phyloP scores from a whole-genome alignment of 2,797 vertebrate species.

The Cryptoblepharus egeriae region DNA sequence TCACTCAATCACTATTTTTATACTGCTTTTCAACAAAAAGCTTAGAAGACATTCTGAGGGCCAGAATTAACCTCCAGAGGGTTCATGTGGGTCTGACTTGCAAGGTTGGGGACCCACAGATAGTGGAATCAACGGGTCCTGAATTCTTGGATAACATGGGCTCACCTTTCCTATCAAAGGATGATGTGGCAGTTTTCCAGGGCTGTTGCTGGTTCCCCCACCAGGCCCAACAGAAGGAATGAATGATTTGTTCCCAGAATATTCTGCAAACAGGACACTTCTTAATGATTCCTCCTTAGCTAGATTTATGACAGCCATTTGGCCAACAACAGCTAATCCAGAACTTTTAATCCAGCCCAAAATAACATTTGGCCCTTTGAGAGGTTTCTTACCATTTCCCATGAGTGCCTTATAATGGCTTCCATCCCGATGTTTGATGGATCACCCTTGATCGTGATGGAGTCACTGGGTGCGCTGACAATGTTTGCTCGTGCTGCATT shows the following conservation, averaged over 20 bases:
- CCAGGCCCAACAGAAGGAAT: not conserved
- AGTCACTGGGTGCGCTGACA: slow-evolving; percentile 20
- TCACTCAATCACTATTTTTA: too few relatives aligned
- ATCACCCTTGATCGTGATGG: slow-evolving; percentile 43
- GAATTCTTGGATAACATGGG: too few relatives aligned
- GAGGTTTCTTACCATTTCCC: slow-evolving; percentile 39
- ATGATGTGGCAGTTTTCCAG: not conserved
- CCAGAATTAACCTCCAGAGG: too few relatives aligned
- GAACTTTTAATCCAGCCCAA: slow-evolving; percentile 44
- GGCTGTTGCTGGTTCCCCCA: not conserved
- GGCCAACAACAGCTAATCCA: slow-evolving; percentile 40
- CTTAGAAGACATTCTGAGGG: too few relatives aligned
- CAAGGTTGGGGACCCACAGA: too few relatives aligned
- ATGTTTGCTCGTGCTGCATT: slow-evolving; percentile 34
- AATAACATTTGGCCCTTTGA: slow-evolving; percentile 31
- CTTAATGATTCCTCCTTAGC: slow-evolving; percentile 6
- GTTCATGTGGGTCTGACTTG: too few relatives aligned
- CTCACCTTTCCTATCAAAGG: too few relatives aligned
- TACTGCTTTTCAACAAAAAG: too few relatives aligned
- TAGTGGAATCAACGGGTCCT: too few relatives aligned
- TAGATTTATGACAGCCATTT: slow-evolving; percentile 47
- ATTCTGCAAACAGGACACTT: not conserved
- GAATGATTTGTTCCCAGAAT: not conserved
- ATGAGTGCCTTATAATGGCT: slow-evolving; percentile 16
- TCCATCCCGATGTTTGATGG: slow-evolving; percentile 31